Evolutionary conservation across 2,888 invertebrate species (phyloP).

Genomic region (Hypena proboscidalis): DNA sequence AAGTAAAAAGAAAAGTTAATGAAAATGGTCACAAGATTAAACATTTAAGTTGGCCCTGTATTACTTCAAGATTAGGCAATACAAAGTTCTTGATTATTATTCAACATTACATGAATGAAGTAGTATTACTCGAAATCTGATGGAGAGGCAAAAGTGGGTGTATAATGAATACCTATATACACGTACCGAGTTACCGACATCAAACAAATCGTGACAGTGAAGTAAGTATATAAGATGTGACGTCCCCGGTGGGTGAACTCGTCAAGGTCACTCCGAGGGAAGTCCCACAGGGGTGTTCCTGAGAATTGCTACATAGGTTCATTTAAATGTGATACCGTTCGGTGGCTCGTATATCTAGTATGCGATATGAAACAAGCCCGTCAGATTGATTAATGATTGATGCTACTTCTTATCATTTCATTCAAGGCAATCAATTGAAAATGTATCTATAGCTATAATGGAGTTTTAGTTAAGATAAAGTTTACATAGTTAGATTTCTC

Average conservation of each 20-base stretch:
- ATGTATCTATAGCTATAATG: too few relatives aligned
- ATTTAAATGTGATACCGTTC: conserved; percentile 15
- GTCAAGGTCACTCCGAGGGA: conserved; percentile 68
- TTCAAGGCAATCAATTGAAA: conserved; percentile 26
- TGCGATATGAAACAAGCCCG: conserved; percentile 10
- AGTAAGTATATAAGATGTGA: conserved; percentile 65
- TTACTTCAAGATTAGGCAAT: conserved; percentile 17
- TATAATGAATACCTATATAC: conserved; percentile 25
- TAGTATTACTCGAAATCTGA: conserved; percentile 41
- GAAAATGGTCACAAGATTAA: too few relatives aligned
- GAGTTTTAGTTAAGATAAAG: too few relatives aligned
- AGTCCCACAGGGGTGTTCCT: conserved; percentile 60
- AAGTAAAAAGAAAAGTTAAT: too few relatives aligned
- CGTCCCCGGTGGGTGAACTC: conserved; percentile 65
- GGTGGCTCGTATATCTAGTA: conserved; percentile 18
- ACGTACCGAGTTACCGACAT: conserved; percentile 47
- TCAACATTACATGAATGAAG: conserved; percentile 45
- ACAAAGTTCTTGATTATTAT: conserved; percentile 40
- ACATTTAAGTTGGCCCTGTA: too few relatives aligned
- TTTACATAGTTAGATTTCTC: too few relatives aligned
- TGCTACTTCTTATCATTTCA: conserved; percentile 27
- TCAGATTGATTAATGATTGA: conserved; percentile 27
- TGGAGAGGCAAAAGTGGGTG: conserved; percentile 36
- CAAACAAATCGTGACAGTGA: conserved; percentile 57
- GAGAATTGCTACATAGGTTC: conserved; percentile 55